Conservation (phyloP, 2,797 vertebrate genomes). For the Neopelma chrysocephalum region DNA sequence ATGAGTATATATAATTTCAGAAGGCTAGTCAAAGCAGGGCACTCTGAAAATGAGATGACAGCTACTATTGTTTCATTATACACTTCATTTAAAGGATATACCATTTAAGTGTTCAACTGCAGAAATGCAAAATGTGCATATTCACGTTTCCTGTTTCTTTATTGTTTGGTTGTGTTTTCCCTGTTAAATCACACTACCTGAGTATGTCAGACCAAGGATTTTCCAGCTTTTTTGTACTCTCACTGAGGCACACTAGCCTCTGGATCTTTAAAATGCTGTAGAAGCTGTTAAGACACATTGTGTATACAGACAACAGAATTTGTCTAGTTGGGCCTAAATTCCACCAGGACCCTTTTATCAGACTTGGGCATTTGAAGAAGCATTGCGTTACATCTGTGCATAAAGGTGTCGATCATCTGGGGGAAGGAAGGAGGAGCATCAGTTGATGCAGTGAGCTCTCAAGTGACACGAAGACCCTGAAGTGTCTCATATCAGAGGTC, state of each 20-base stretch:
- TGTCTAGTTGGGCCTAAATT: background rate
- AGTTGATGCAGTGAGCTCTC: conserved; percentile 32
- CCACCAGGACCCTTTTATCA: background rate
- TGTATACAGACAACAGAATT: background rate
- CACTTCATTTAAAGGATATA: background rate
- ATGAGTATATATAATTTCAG: background rate
- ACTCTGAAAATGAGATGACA: background rate
- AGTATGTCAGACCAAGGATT: background rate
- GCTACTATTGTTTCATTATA: background rate
- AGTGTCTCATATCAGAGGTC: background rate
- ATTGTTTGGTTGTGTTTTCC: background rate
- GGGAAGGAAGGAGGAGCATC: conserved; percentile 45
- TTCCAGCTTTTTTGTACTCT: background rate
- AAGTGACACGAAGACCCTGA: background rate
- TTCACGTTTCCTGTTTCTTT: background rate
- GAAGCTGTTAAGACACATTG: background rate
- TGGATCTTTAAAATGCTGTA: background rate
- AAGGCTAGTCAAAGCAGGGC: background rate
- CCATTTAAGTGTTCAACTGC: conserved; percentile 10
- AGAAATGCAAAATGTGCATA: background rate
- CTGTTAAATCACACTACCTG: background rate
- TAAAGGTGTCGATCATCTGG: background rate
- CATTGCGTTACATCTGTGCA: background rate
- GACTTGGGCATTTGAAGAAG: background rate
- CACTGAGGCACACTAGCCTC: background rate